A percentile compares a stretch with the other conserved stretches of the same genome.
These are phyloP conservation scores for Emydura subglobosa DNA, from an alignment of 2,113 vertebrate species.

Conservation along the genomic window DNA sequence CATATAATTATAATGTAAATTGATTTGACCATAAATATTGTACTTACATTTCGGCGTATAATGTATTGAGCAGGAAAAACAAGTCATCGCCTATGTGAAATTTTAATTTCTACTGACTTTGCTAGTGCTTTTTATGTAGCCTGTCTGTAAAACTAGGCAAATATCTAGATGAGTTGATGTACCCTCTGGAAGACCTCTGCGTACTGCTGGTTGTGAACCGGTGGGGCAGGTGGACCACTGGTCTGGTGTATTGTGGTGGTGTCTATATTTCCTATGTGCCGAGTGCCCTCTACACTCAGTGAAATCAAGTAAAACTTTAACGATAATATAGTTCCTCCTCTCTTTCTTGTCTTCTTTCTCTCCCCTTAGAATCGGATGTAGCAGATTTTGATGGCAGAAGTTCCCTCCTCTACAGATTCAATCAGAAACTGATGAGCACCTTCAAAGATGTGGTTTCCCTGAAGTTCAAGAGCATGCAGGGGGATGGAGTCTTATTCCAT, in stretches of 20 bases:
- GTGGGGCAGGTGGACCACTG: neutral
- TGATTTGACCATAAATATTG: too few relatives aligned
- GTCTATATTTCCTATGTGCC: neutral
- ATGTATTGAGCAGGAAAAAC: too few relatives aligned
- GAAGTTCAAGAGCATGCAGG: conserved; percentile 94
- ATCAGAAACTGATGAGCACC: conserved; percentile 97
- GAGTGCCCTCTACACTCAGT: neutral
- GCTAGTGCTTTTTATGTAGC: too few relatives aligned
- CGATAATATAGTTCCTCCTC: neutral
- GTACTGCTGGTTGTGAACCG: too few relatives aligned
- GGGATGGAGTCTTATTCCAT: conserved; percentile 94
- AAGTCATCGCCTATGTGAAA: too few relatives aligned
- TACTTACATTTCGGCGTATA: too few relatives aligned
- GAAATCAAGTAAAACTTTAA: neutral
- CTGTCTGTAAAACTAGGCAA: too few relatives aligned
- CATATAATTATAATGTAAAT: too few relatives aligned
- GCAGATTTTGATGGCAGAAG: conserved; percentile 97
- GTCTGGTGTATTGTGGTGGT: neutral
- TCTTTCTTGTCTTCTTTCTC: conserved; percentile 11
- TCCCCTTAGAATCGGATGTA: conserved; percentile 87
- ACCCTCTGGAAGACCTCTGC: too few relatives aligned
- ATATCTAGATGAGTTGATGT: too few relatives aligned
- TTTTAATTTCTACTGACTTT: too few relatives aligned
- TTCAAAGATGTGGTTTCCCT: conserved; percentile 97
- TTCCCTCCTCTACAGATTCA: conserved; percentile 97